Evolutionary conservation across 2,113 vertebrate genomes (phyloP).

Genomic region (Gobius niger): DNA sequence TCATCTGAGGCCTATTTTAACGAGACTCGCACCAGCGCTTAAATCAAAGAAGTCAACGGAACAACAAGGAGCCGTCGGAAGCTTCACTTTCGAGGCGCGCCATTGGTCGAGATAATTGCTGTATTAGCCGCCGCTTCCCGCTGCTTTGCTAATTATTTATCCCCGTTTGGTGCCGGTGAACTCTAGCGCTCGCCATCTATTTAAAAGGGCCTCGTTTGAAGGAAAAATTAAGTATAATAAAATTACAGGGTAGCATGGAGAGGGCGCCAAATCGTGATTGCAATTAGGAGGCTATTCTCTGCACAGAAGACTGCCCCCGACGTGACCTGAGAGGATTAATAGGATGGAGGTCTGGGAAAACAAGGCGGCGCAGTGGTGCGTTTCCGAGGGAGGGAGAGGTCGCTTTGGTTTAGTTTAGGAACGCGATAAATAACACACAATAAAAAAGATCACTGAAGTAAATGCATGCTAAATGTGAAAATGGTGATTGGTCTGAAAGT

Average conservation of each 20-base stretch:
- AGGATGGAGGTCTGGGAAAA: not conserved
- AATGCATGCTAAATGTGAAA: no score
- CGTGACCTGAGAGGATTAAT: conserved; percentile 26
- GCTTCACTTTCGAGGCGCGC: conserved; percentile 58
- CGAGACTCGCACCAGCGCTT: conserved; percentile 41
- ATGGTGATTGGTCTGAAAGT: no score
- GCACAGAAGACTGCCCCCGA: not conserved
- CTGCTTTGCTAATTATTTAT: conserved; percentile 59
- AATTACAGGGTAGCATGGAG: conserved; percentile 12
- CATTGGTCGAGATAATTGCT: conserved; percentile 59
- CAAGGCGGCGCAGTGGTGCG: no score
- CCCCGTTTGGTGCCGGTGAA: conserved; percentile 14
- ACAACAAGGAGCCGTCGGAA: conserved; percentile 43
- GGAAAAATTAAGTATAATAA: not conserved
- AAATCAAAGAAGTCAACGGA: conserved; percentile 54
- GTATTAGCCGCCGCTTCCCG: conserved; percentile 47
- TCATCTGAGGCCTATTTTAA: conserved; percentile 46
- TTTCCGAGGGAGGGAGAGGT: no score
- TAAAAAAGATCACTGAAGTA: no score
- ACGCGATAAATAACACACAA: no score
- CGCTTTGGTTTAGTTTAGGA: no score
- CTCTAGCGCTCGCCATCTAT: conserved; percentile 18
- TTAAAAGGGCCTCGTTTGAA: conserved; percentile 1
- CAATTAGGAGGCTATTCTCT: conserved; percentile 30
- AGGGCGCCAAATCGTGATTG: conserved; percentile 30